Base-by-base conservation (phyloP, 2,888 invertebrate species). In the Drosophila diplacantha region DNA sequence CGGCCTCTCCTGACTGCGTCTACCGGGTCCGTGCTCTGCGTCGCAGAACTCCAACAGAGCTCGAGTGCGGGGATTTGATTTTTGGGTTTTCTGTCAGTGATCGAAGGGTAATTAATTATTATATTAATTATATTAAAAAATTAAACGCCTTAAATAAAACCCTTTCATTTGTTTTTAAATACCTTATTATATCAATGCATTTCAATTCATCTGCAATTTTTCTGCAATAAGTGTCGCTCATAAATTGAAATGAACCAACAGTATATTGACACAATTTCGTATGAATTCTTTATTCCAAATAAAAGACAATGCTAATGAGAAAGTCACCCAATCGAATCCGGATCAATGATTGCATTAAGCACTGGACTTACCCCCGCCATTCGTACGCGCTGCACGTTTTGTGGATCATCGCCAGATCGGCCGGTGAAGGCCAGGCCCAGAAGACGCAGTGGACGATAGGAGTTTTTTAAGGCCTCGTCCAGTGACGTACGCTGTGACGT, bases 1-100 rank as follows among this genome's bases (percentile, higher is more conserved):
- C 0, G 92, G 92, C 5, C 88, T 80, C 7, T 52, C 71, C 2
- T 74, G 74, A 55, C 88, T 88, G 35, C 91, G 82, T 55, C 66
- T 73, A 0, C 88, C 87, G 0, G 88, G 87, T 4, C 85, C 87
- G 59, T 83, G 73, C 22, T 78, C 78, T 1, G 83, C 73, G 78
- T 88, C 87, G 59, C 88, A 88, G 63, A 87, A 85, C 32, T 85
- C 74, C 44, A 83, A 52, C 5, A 81, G 20, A 1, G 84, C 77
- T n/a, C 83, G 75, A 4, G 81, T 67, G 4, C 84, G 72, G 46
- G 80, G 75, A 59, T 75, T 76, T 4, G 77, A 81, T 37, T 72
- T 79, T 74, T 88, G 88, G 0, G 85, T 80, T 86, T 87, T 88
- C 88, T 89, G 46, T 3, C 11, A 35, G 12, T 4, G 12, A 16